Evolutionary conservation across 1,140 invertebrate genomes (phyloP).

Genomic region (Palaemon carinicauda): DNA sequence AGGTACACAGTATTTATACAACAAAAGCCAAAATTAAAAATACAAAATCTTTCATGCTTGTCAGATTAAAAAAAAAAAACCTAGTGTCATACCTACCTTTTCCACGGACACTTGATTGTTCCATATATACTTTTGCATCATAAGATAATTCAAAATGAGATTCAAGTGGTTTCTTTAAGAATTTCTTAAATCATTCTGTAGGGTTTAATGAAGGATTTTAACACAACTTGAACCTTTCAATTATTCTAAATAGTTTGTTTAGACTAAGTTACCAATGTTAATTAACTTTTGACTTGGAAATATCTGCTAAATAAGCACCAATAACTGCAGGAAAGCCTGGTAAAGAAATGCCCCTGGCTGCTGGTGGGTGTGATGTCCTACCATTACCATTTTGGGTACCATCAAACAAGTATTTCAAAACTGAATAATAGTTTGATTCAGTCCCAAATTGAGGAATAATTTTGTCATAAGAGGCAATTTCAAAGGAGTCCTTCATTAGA

Average conservation of each 20-base stretch:
- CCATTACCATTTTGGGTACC: background rate
- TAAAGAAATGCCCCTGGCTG: background rate
- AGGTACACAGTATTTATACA: too few relatives aligned
- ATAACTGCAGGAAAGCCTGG: background rate
- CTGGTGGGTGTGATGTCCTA: background rate
- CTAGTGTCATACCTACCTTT: too few relatives aligned
- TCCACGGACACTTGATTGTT: too few relatives aligned
- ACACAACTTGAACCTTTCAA: too few relatives aligned
- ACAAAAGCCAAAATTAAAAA: too few relatives aligned
- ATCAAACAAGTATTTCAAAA: constrained; percentile 45
- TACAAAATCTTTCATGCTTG: too few relatives aligned
- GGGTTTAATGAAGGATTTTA: too few relatives aligned
- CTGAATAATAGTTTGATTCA: constrained; percentile 41
- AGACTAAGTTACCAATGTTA: background rate
- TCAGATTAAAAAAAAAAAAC: too few relatives aligned
- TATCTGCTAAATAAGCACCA: background rate
- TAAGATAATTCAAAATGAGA: too few relatives aligned
- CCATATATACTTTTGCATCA: too few relatives aligned
- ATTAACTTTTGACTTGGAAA: background rate
- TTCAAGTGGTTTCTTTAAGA: too few relatives aligned
- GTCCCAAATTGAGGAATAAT: constrained; percentile 58
- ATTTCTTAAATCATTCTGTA: too few relatives aligned
- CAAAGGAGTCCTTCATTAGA: constrained; percentile 33
- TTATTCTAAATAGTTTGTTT: background rate
- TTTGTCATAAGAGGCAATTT: constrained; percentile 58